These are phyloP conservation scores for Vidua chalybeata DNA, from an alignment of 2,113 vertebrate species.

Conservation along the genomic window DNA sequence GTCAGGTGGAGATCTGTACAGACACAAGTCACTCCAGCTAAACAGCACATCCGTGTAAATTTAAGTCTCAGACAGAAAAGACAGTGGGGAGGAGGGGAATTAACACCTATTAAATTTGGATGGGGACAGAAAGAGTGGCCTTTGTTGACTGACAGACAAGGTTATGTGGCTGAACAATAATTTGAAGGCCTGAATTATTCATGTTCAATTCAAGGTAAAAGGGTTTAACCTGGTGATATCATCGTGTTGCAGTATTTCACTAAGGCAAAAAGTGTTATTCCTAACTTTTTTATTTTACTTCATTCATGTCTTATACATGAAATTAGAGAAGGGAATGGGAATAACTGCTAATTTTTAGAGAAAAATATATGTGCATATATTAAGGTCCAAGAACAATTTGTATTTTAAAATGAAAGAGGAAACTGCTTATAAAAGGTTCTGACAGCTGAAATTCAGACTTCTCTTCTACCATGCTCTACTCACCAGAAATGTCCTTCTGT, in stretches of 20 bases:
- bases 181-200: slow-evolving; percentile 62
- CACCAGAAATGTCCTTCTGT: not conserved
- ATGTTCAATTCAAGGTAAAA: slow-evolving; percentile 41
- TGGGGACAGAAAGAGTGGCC: not conserved
- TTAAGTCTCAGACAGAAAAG: slow-evolving; percentile 21
- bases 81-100: not conserved
- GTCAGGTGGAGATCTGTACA: not conserved
- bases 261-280: not conserved
- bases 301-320: not conserved
- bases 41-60: not conserved
- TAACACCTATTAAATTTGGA: slow-evolving; percentile 36
- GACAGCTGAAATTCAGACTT: not conserved
- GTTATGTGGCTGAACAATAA: slow-evolving; percentile 51
- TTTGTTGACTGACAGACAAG: slow-evolving; percentile 52
- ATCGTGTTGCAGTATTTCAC: not conserved
- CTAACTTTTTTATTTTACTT: not conserved
- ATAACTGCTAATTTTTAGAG: not conserved
- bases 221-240: slow-evolving; percentile 25
- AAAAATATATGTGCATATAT: not conserved
- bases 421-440: not conserved
- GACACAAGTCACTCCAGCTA: not conserved
- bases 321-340: not conserved
- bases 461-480: not conserved
- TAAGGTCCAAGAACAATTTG: not conserved
- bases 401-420: not conserved